These are phyloP conservation scores for Folsomia manolachei DNA, from an alignment of 2,888 invertebrate species.

Conservation along the genomic window DNA sequence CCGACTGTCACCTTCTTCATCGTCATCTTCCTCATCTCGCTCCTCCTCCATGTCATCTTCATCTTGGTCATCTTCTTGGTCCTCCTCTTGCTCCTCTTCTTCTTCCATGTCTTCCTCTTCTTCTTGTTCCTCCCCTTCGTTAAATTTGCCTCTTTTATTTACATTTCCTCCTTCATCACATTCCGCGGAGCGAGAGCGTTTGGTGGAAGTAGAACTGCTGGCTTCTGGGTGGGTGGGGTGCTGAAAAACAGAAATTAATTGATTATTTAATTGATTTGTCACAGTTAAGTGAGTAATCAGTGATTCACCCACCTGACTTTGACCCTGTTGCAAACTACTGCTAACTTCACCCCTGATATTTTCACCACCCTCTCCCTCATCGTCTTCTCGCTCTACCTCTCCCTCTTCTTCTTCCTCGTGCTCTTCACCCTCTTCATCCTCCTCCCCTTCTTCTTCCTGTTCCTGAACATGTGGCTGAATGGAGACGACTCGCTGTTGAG, in stretches of 20 bases:
- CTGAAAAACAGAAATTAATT: no score
- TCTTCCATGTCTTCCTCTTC: conserved; percentile 64
- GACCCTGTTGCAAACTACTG: not conserved
- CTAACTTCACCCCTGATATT: not conserved
- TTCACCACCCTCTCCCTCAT: not conserved
- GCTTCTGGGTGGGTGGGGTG: not conserved
- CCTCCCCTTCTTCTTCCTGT: conserved; percentile 32
- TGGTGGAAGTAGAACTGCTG: not conserved
- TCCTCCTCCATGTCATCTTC: conserved; percentile 56
- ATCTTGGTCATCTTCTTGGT: conserved; percentile 62
- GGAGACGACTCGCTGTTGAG: conserved; percentile 10
- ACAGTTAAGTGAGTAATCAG: no score
- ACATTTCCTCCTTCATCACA: not conserved
- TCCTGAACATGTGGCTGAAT: conserved; percentile 9
- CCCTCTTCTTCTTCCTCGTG: conserved; percentile 37
- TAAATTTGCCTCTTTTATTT: not conserved
- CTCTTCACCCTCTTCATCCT: conserved; percentile 28
- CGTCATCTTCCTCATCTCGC: conserved; percentile 33
- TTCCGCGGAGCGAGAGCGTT: not conserved
- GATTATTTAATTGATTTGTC: no score
- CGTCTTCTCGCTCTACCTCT: conserved; percentile 54
- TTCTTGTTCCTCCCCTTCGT: conserved; percentile 57
- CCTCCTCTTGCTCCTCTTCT: conserved; percentile 56
- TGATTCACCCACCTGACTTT: not conserved
- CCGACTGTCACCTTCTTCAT: conserved; percentile 29